Conservation (phyloP, 2,888 invertebrate genomes). For the Isoperla grammatica region DNA sequence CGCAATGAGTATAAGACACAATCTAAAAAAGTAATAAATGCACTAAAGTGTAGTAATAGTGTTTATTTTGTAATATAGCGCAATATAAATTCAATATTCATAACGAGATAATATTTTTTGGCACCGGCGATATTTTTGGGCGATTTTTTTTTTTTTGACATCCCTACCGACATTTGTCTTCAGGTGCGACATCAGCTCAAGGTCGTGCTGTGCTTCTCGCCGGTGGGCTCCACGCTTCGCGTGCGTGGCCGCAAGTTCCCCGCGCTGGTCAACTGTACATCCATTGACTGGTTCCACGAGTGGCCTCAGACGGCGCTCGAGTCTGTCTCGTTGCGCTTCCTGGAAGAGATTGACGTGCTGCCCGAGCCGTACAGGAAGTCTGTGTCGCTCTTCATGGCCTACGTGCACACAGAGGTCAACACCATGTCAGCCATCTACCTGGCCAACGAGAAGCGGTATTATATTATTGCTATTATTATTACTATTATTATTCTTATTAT, state of each 20-base stretch:
- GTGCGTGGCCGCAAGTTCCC: constrained; percentile 89
- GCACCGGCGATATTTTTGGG: no score
- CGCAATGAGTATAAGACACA: no score
- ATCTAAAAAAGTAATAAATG: no score
- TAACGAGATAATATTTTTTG: no score
- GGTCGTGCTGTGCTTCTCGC: constrained; percentile 88
- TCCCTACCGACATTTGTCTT: constrained; percentile 59
- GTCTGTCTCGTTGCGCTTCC: constrained; percentile 80
- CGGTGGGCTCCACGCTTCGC: constrained; percentile 84
- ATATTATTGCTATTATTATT: no score
- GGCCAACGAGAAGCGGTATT: constrained; percentile 75
- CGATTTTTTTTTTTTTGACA: constrained; percentile 86
- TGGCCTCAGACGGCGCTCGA: constrained; percentile 90
- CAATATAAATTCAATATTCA: no score
- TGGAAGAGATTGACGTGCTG: constrained; percentile 68
- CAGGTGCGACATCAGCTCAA: constrained; percentile 31
- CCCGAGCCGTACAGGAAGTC: constrained; percentile 50
- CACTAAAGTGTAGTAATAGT: no score
- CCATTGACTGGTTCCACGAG: constrained; percentile 95
- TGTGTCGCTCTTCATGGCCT: constrained; percentile 84
- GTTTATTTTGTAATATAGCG: no score
- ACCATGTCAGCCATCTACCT: constrained; percentile 74
- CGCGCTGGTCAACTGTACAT: constrained; percentile 85
- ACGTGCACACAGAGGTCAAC: constrained; percentile 83
- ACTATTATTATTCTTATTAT: no score